Percentiles rank a stretch among this genome's conserved stretches.
Evolutionary conservation across 2,797 vertebrate genomes (phyloP).

Genomic region (Acrossocheilus fasciatus): DNA sequence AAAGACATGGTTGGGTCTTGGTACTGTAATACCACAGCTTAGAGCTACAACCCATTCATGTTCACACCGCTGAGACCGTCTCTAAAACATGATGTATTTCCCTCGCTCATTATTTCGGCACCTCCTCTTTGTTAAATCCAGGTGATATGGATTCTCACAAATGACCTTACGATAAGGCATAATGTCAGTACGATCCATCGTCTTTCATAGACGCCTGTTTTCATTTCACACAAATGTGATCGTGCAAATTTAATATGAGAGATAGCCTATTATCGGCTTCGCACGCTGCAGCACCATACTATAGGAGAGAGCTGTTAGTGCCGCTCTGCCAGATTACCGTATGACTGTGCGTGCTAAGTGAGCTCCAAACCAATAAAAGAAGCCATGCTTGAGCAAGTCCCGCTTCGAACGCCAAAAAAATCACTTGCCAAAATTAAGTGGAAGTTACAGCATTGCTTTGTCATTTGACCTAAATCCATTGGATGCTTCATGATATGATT

Average conservation of each 20-base stretch:
- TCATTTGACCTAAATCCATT: constrained; percentile 32
- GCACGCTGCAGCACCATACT: constrained; percentile 17
- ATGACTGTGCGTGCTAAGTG: constrained; percentile 29
- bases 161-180: constrained; percentile 34
- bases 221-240: constrained; percentile 49
- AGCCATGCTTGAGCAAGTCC: constrained; percentile 20
- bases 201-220: constrained; percentile 42
- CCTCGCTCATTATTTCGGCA: constrained; percentile 6
- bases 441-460: constrained; percentile 28
- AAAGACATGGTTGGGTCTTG: constrained; percentile 15
- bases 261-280: constrained; percentile 31
- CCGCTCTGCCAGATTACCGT: constrained; percentile 30
- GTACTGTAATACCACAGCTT: constrained; percentile 24
- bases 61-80: neutral
- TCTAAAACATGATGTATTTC: constrained; percentile 22
- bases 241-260: constrained; percentile 13
- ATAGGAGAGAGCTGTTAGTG: constrained; percentile 37
- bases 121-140: constrained; percentile 26
- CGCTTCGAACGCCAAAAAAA: neutral
- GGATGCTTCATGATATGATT: constrained; percentile 4
- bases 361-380: constrained; percentile 25
- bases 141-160: constrained; percentile 30
- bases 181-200: constrained; percentile 31
- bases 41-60: constrained; percentile 12
- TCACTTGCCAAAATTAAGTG: constrained; percentile 15